Percentiles rank a stretch among this genome's conserved stretches.
phyloP scores from a whole-genome alignment of 2,797 vertebrate species.

The Hafferia zeledoni region DNA sequence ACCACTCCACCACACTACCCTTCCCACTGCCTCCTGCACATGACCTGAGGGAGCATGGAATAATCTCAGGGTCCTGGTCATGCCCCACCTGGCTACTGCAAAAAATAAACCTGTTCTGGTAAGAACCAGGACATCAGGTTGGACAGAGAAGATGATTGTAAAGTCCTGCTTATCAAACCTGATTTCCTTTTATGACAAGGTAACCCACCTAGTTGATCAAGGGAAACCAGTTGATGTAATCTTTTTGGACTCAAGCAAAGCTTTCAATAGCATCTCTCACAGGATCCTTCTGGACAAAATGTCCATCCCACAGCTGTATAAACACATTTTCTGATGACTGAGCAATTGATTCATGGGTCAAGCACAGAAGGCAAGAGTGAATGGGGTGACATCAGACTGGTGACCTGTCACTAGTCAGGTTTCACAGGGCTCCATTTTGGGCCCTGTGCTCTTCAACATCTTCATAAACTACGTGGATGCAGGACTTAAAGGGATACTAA shows the following conservation, averaged over 20 bases:
- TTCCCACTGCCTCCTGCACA: background rate
- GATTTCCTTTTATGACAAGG: background rate
- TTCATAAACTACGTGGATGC: background rate
- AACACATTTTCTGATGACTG: background rate
- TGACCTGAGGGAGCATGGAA: background rate
- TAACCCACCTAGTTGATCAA: background rate
- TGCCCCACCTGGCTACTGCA: background rate
- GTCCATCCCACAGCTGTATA: background rate
- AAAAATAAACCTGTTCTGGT: background rate
- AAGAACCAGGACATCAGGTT: background rate
- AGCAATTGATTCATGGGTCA: background rate
- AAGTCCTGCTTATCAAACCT: background rate
- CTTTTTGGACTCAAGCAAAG: background rate
- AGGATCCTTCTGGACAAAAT: background rate
- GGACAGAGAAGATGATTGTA: background rate
- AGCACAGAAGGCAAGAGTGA: background rate
- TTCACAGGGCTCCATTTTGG: background rate
- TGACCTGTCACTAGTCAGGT: background rate
- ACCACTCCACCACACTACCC: background rate
- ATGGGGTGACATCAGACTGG: background rate
- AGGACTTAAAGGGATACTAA: background rate
- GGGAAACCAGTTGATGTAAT: background rate
- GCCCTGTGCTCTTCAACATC: background rate
- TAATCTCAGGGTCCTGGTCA: background rate
- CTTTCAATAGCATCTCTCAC: background rate